Base-by-base conservation (phyloP, 2,888 invertebrate species). In the Athalia rosae region DNA sequence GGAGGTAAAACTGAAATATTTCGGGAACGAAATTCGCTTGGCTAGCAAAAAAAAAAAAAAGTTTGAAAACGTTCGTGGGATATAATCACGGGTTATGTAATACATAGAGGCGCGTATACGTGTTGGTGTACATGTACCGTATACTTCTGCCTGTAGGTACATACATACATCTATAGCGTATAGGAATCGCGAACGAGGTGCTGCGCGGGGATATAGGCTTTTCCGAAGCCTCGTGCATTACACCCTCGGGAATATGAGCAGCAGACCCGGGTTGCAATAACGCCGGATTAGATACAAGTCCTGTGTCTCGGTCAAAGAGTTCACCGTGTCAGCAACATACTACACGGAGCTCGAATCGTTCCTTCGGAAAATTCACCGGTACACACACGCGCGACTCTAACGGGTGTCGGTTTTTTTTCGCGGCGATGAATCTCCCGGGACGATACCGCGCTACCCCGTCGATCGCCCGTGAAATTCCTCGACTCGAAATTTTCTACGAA, bases 281-380 rank as follows among this genome's bases (percentile, higher is more conserved):
- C 83, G 81, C 80, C 81, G 82, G 82, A 83, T 86, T 83, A 84
- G 79, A 80, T 81, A 82, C 79, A 80, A 79, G 79, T 63, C 69
- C 78, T 79, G 78, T 71, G 69, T 78, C 76, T 77, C 77, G 69
- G 67, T 56, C 69, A 69, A 74, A 63, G 50, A 87, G 87, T 87
- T 87, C 84, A 86, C 82, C 85, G 85, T 86, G 86, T 87, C 87
- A 87, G 87, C 85, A 84, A 9, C 56, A 69, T 67, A 53, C 67
- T 67, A 53, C 67, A 13, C 67, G 48, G 48, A 28, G 28, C 28
- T 69, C 69, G 56, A 69, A 56, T 43, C 8, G 45, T 69, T 69
- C 69, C 7, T 43, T n/a, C 56, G 48, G 28, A 41, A 53, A 67
- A 67, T 41, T 41, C 28, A 53, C n/a, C 11, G 28, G 9, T 48